Conservation (phyloP, 2,888 invertebrate genomes). For the Lepidocyrtinus sp. region DNA sequence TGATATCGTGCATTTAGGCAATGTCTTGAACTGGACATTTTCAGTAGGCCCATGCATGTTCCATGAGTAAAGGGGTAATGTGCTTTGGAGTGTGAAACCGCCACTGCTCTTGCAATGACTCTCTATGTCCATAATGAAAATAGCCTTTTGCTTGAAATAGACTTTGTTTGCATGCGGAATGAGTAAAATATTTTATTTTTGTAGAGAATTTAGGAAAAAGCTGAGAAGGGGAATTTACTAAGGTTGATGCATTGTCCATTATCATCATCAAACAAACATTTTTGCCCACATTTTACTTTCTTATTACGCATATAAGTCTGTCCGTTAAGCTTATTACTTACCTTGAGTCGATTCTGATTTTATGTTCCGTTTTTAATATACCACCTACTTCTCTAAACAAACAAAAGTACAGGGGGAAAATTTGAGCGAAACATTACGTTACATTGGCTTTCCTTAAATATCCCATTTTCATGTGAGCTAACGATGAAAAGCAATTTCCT, state of each 20-base stretch:
- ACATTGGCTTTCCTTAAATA: neutral
- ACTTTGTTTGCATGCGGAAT: conserved; percentile 31
- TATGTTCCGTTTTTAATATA: conserved; percentile 33
- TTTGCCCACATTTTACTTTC: conserved; percentile 15
- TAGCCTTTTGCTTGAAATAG: conserved; percentile 2
- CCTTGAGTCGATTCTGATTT: conserved; percentile 32
- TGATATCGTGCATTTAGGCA: no score
- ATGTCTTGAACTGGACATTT: no score
- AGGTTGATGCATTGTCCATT: neutral
- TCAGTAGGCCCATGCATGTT: conserved; percentile 44
- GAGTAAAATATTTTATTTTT: no score
- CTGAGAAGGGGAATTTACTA: neutral
- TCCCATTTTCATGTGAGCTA: no score
- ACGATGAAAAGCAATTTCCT: conserved; percentile 41
- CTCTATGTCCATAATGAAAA: conserved; percentile 48
- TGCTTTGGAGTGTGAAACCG: conserved; percentile 52
- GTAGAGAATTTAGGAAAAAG: neutral
- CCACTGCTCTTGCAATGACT: conserved; percentile 47
- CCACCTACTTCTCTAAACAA: conserved; percentile 36
- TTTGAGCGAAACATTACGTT: conserved; percentile 8
- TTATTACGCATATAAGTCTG: no score
- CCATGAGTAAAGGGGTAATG: conserved; percentile 37
- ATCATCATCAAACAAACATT: conserved; percentile 15
- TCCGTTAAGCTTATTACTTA: conserved; percentile 8
- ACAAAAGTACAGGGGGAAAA: conserved; percentile 30